Evolutionary conservation across 2,797 vertebrate genomes (phyloP).

Genomic region (Spondyliosoma cantharus): DNA sequence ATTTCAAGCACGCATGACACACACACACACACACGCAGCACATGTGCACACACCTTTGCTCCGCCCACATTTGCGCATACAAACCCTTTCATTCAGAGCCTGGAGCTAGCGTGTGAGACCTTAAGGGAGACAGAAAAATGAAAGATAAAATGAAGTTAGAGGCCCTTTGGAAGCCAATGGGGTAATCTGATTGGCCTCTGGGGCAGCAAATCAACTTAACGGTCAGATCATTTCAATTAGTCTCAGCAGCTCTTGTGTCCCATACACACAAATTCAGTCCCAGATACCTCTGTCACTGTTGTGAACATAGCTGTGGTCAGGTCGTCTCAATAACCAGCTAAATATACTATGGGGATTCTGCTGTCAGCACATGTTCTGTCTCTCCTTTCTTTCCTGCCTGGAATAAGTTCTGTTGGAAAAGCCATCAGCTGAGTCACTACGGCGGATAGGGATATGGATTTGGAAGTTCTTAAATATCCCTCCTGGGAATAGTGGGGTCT

Average conservation of each 20-base stretch:
- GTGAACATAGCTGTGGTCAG: conserved; percentile 34
- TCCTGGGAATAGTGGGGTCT: conserved; percentile 56
- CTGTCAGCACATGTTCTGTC: conserved; percentile 63
- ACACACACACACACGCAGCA: background rate
- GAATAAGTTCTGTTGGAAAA: conserved; percentile 73
- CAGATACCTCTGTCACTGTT: conserved; percentile 31
- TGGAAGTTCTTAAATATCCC: conserved; percentile 69
- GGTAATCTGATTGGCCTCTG: conserved; percentile 71
- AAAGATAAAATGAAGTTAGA: conserved; percentile 68
- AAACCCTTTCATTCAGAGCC: conserved; percentile 47
- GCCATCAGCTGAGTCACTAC: conserved; percentile 72
- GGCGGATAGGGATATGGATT: conserved; percentile 61
- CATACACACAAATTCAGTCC: conserved; percentile 25
- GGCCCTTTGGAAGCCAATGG: conserved; percentile 54
- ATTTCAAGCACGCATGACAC: conserved; percentile 14
- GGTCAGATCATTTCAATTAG: conserved; percentile 78
- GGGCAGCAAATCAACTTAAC: conserved; percentile 73
- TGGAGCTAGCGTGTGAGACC: conserved; percentile 41
- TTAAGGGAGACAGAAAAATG: conserved; percentile 45
- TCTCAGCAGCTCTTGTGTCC: conserved; percentile 50
- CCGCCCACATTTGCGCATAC: background rate
- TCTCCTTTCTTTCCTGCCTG: conserved; percentile 63
- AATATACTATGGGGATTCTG: conserved; percentile 52
- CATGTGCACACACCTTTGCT: conserved; percentile 29
- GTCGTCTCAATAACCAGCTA: conserved; percentile 50